Evolutionary conservation across 1,140 invertebrate genomes (phyloP).

Genomic region (Drosophila mauritiana): DNA sequence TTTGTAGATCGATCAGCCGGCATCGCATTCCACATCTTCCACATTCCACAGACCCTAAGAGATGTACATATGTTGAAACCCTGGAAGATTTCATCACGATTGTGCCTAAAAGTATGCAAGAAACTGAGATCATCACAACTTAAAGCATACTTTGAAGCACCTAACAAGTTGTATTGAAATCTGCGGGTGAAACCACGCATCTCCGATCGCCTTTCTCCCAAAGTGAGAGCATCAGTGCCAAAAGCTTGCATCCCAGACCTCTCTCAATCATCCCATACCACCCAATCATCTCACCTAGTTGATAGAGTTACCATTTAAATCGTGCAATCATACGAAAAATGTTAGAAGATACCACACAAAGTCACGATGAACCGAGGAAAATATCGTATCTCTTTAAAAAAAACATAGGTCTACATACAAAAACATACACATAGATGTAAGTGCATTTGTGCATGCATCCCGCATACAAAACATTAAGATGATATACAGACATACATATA

Average conservation of each 20-base stretch:
- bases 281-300: conserved; percentile 26
- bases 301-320: conserved; percentile 11
- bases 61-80: background rate
- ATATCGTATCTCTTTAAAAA: conserved; percentile 17
- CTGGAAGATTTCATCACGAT: background rate
- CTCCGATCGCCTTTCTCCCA: conserved; percentile 14
- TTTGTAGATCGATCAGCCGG: conserved; percentile 23
- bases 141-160: background rate
- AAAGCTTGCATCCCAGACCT: conserved; percentile 20
- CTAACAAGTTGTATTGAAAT: background rate
- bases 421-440: conserved; percentile 20
- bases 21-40: conserved; percentile 22
- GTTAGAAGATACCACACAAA: conserved; percentile 20
- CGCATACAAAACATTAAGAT: conserved; percentile 18
- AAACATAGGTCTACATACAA: conserved; percentile 13
- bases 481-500: conserved; percentile 26
- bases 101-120: background rate
- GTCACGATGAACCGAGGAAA: conserved; percentile 2
- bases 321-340: conserved; percentile 2
- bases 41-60: conserved; percentile 4
- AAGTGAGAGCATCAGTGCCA: conserved; percentile 32
- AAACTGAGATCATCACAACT: no score
- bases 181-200: background rate
- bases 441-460: conserved; percentile 8
- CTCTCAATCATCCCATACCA: conserved; percentile 12